Evolutionary conservation across 1,140 invertebrate species (phyloP), one percentile per base, ranked within the genome.

Genomic region (Temnothorax nylanderi): DNA sequence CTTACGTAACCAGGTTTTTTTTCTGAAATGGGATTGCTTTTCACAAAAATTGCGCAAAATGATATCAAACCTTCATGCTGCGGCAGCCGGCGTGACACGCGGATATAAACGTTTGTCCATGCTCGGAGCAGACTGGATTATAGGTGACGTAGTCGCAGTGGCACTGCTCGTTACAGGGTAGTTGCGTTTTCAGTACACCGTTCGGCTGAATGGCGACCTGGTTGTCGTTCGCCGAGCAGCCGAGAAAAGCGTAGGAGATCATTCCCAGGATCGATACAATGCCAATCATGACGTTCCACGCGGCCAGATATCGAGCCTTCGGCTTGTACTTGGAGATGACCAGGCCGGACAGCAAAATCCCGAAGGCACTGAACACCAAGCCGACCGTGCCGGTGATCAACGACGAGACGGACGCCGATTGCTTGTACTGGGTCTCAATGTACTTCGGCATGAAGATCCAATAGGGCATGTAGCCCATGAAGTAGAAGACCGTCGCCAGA

Each of bases 371-470:
- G 93, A 97, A 97, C 4, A 97, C 95, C 34, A 98, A 93, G 4
- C 97, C 97, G 6, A 97, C 97, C 5, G 96, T 96, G 64, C 97
- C 97, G 67, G 97, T 97, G 8, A 97, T 96, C 72, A 97, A 93
- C 41, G 96, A 97, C 1, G 97, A 97, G 0, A 96, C 96, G 0
- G 97, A 97, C 2, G 97, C 97, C 16, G 97, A 97, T 89, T 97
- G 97, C 86, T 96, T 96, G 91, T 97, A 98, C 92, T 97, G 97
- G 0, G 96, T 97, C 94, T 98, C 97, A 74, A 98, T 97, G 84
- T 97, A 98, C 92, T 98, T 98, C 0, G 97, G 97, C 93, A 97
- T 96, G 89, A 97, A 98, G 8, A 97, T 97, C 96, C 97, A 97
- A 89, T 97, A 98, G 0, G 97, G 97, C 93, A 97, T 97, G 88